Percentiles rank a stretch among this genome's conserved stretches.
These are phyloP conservation scores for Nephila pilipes DNA, from an alignment of 1,140 invertebrate species.

Conservation along the genomic window DNA sequence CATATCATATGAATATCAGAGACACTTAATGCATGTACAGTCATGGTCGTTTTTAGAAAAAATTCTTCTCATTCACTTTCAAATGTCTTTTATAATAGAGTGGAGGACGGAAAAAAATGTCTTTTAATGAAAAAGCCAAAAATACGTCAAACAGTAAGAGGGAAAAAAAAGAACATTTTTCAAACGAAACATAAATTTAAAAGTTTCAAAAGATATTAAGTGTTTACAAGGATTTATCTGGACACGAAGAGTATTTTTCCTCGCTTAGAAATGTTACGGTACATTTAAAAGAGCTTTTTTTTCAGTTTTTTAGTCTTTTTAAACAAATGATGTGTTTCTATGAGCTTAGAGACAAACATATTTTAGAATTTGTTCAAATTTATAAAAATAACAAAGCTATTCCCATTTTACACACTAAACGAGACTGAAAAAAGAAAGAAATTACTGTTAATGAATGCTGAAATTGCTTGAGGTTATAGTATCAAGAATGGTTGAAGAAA, in stretches of 20 bases:
- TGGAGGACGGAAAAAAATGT: background rate
- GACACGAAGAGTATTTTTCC: background rate
- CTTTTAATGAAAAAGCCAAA: background rate
- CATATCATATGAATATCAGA: too few relatives aligned
- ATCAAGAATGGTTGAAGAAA: background rate
- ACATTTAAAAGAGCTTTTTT: background rate
- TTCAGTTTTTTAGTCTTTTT: background rate
- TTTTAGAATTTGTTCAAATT: slow-evolving; percentile 2
- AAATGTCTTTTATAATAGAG: background rate
- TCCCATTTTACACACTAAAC: background rate
- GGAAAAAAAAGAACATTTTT: background rate
- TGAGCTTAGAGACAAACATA: background rate
- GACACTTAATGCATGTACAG: too few relatives aligned
- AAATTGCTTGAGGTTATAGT: background rate
- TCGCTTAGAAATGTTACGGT: background rate
- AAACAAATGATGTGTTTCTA: background rate
- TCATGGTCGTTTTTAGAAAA: too few relatives aligned
- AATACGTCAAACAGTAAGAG: background rate
- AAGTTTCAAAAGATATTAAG: background rate
- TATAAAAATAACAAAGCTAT: background rate
- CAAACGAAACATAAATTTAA: background rate
- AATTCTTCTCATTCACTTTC: too few relatives aligned
- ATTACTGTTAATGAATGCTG: background rate
- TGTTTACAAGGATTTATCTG: background rate
- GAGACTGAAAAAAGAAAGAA: background rate